Conservation (phyloP, 2,113 vertebrate genomes). For the Gorsachius goisagi region DNA sequence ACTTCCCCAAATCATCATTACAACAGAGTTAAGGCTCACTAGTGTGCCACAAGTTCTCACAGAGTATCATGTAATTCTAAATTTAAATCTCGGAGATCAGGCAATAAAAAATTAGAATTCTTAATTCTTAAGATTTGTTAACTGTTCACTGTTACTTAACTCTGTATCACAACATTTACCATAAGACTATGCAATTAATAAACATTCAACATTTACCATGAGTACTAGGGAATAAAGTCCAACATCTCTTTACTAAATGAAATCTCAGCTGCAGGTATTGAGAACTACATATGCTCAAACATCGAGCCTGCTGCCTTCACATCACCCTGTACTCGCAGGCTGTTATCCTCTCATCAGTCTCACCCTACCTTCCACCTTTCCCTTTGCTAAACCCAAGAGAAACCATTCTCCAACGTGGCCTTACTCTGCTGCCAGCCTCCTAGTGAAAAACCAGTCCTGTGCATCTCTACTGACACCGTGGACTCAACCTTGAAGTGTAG, state of each 20-base stretch:
- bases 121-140: background rate
- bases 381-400: background rate
- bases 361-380: background rate
- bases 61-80: background rate
- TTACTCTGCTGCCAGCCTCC: background rate
- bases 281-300: background rate
- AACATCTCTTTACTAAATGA: background rate
- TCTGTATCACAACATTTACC: background rate
- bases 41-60: background rate
- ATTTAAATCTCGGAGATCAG: background rate
- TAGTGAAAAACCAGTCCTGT: background rate
- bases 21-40: background rate
- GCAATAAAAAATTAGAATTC: background rate
- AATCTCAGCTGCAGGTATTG: background rate
- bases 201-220: background rate
- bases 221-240: background rate
- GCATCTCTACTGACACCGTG: background rate
- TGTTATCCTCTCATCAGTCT: background rate
- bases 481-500: background rate
- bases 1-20: background rate
- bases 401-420: background rate
- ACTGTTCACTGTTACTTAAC: background rate
- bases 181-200: background rate
- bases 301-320: background rate
- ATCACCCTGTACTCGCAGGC: background rate